Base-by-base conservation (phyloP, 2,797 vertebrate species). In the Lates japonicus region DNA sequence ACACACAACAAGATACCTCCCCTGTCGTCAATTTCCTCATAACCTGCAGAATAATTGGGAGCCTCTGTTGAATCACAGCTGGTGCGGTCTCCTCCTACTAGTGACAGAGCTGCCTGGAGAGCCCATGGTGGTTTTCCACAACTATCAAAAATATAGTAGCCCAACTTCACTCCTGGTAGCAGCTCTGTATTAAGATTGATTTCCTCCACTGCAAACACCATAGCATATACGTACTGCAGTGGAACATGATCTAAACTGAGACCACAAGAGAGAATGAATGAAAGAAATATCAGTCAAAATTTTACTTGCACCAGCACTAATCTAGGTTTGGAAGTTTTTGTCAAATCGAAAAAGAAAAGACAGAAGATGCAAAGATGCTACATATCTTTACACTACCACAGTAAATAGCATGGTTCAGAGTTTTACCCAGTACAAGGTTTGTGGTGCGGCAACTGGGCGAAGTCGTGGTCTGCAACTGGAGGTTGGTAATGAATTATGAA, bases 131-230 rank as follows among this genome's bases (percentile, higher is more conserved):
- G 79, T 46, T 83, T 63, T 6, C 48, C 84, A 64, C 93, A 95
- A 81, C 88, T 92, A 65, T 95, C 92, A 35, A 63, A 80, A 48
- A 95, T 93, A 19, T 81, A 84, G 70, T 94, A 94, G 37, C 94
- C 91, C 37, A 95, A 83, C 68, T 71, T 92, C 42, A 95, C 77
- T 13, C 89, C 92, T 20, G 94, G 94, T 17, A 94, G 87, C 59
- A 95, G 66, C 37, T 65, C 70, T 42, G 73, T 59, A 63, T 85
- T 92, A 1, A 55, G 80, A 77, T 94, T 95, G 81, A 95, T 95
- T 84, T 95, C 92, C 35, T 95, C 93, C 80, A 96, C 76, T 0
- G 95, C 93, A 86, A 95, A 96, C 42, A 94, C 75, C 86, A 95
- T 90, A 9, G 92, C 92, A 67, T 95, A 92, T 33, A 93, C 48